Evolutionary conservation across 2,888 invertebrate species (phyloP), one percentile per base, ranked within the genome.

Genomic region (Acleris emargana): DNA sequence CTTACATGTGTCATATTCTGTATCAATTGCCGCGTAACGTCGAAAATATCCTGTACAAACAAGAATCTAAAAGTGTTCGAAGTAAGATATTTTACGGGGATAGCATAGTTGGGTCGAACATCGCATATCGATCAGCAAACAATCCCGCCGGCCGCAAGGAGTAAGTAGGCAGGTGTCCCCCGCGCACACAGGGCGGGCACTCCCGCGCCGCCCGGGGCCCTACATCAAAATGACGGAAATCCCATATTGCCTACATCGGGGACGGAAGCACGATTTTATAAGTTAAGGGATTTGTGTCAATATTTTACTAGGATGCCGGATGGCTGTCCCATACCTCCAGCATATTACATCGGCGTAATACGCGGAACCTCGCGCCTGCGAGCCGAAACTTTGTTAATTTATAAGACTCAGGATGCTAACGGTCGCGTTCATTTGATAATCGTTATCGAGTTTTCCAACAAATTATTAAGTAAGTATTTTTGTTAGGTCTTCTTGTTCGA

Each of bases 281-380:
- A 91, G 89, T 91, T 91, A 90, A 91, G 91, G 92, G 91, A 90
- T 91, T 91, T 90, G 86, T 91, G 92, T 91, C 89, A 92, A 92
- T 91, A 92, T 92, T 92, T 89, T 89, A 92, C 86, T 91, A 92
- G 92, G 91, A 90, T 82, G 80, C 84, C 81, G 82, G 82, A 82
- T 78, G 76, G 76, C 74, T 70, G 64, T 75, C 73, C 72, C 64
- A 49, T 64, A 64, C 55, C 63, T 66, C 63, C 71, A 73, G 74
- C 75, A 81, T 79, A 75, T 78, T 79, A 73, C 76, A 73, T 71
- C 60, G 58, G 62, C 43, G 57, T 43, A 28, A 49, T 62, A 59
- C 53, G 32, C 32, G 43, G 53, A 53, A n/a, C n/a, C 45, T 45
- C 45, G 42, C 59, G 54, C 69, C 68, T 69, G 70, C 73, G 68